Conservation (phyloP, 2,888 invertebrate species). For the Tenodera sinensis region DNA sequence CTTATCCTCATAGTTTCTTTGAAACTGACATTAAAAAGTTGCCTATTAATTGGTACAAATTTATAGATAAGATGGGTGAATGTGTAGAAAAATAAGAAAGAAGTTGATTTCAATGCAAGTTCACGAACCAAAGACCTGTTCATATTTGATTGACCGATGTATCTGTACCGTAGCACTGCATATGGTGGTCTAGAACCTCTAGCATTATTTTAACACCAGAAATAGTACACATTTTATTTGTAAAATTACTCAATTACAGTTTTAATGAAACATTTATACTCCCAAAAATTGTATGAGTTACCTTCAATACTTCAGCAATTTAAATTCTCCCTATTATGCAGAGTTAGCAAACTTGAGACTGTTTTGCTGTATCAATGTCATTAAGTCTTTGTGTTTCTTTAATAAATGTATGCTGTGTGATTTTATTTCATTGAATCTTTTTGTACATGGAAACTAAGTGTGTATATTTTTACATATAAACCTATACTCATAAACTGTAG, state of each 20-base stretch:
- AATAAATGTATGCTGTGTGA: background rate
- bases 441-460: slow-evolving; percentile 14
- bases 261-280: background rate
- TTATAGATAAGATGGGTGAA: no score
- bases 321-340: background rate
- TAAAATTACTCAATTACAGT: background rate
- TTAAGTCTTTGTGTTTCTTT: background rate
- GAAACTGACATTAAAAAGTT: no score
- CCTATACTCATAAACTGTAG: slow-evolving; percentile 2
- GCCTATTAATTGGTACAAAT: no score
- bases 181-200: no score
- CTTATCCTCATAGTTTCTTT: no score
- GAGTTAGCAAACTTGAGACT: background rate
- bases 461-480: slow-evolving; percentile 22
- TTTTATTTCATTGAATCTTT: background rate
- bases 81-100: no score
- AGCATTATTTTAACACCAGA: background rate
- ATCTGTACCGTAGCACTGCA: no score
- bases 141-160: no score
- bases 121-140: no score
- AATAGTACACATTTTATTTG: no score
- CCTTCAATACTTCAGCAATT: background rate
- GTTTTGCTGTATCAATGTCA: background rate
- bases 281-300: background rate
- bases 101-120: no score